Percentiles rank a stretch among this genome's conserved stretches.
These are phyloP conservation scores for Seira ritae DNA, from an alignment of 2,888 invertebrate genomes.

Conservation along the genomic window DNA sequence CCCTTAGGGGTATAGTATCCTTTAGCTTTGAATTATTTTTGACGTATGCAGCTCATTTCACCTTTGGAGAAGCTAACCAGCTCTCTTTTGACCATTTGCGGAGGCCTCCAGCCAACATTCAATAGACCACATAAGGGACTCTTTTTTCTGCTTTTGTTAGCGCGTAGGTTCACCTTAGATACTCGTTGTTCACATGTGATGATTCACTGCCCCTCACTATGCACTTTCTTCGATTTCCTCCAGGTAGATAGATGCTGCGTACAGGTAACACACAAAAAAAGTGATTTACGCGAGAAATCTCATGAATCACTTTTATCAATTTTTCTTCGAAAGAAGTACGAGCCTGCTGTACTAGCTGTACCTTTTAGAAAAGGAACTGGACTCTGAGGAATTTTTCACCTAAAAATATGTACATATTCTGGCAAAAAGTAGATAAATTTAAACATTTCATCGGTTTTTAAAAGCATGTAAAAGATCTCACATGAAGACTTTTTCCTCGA, in stretches of 20 bases:
- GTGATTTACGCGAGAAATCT: constrained; percentile 24
- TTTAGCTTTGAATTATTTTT: constrained; percentile 53
- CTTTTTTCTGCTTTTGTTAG: neutral
- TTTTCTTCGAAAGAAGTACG: too few relatives aligned
- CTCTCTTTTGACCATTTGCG: constrained; percentile 55
- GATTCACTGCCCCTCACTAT: constrained; percentile 35
- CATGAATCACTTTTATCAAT: constrained; percentile 51
- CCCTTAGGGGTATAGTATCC: neutral
- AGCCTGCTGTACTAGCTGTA: too few relatives aligned
- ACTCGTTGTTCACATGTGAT: constrained; percentile 58
- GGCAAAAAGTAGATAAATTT: too few relatives aligned
- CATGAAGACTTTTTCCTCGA: too few relatives aligned
- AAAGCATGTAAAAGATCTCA: too few relatives aligned
- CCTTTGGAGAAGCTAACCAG: constrained; percentile 62
- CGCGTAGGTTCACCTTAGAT: constrained; percentile 37
- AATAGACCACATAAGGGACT: constrained; percentile 59
- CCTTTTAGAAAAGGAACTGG: too few relatives aligned
- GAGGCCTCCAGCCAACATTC: constrained; percentile 63
- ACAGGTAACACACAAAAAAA: too few relatives aligned
- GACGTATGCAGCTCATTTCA: constrained; percentile 53
- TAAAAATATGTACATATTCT: too few relatives aligned
- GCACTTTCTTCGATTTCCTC: constrained; percentile 37
- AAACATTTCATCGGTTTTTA: too few relatives aligned
- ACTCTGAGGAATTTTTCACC: too few relatives aligned
- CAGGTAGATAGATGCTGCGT: constrained; percentile 35